These are phyloP conservation scores for Spheniscus mendiculus DNA, from an alignment of 2,113 vertebrate genomes.

Conservation along the genomic window DNA sequence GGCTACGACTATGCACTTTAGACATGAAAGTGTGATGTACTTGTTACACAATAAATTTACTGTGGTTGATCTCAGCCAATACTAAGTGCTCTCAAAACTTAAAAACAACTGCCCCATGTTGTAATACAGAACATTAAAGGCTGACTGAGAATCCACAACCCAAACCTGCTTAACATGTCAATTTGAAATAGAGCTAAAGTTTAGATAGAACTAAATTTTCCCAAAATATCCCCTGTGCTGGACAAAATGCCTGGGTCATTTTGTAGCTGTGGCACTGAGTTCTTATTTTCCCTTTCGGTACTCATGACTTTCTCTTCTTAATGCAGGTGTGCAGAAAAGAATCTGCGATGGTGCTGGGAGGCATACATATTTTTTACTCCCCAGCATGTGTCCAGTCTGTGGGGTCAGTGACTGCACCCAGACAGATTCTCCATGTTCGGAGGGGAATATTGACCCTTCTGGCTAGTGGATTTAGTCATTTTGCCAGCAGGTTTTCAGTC, in stretches of 20 bases:
- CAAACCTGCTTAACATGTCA: neutral
- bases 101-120: neutral
- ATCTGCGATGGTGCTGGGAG: neutral
- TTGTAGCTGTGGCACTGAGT: neutral
- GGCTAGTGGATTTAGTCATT: neutral
- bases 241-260: neutral
- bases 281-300: neutral
- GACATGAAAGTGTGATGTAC: neutral
- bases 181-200: neutral
- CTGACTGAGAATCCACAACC: rapidly evolving
- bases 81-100: neutral
- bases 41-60: neutral
- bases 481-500: neutral
- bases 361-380: neutral
- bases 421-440: neutral
- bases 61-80: neutral
- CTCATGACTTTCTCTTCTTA: neutral
- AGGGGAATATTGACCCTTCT: neutral
- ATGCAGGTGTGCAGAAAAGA: neutral
- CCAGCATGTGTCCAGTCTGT: neutral
- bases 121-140: neutral
- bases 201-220: neutral
- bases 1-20: neutral
- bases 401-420: neutral
- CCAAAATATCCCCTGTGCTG: neutral